Evolutionary conservation across 2,888 invertebrate species (phyloP), one percentile per base, ranked within the genome.

Genomic region (Chouioia cunea): DNA sequence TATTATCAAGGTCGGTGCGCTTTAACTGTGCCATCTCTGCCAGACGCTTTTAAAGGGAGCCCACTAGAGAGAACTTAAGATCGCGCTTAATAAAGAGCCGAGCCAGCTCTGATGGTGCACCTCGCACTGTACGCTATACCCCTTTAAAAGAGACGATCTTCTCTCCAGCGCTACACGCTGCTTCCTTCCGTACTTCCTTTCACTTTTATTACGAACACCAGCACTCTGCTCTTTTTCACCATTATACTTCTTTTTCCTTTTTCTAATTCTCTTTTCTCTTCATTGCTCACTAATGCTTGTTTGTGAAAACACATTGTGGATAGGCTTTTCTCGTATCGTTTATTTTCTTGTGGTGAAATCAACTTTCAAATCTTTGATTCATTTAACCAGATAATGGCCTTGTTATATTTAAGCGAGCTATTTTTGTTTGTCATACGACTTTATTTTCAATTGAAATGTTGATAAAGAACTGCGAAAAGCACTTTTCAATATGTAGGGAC

Each of bases 1-100:
- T 82, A 82, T 83, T 83, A 84, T 81, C 81, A 83, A 82, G 81
- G 82, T 82, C 82, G 78, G 76, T 79, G 77, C 76, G 77, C 76
- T 81, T 79, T 79, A 82, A 82, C 80, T 82, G 81, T 80, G 82
- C 79, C 82, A 81, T 77, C n/a, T n/a, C 76, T 47, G 18, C 23
- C 23, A 20, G 54, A 18, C 20, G 48, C 43, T 65, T 80, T 83
- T 83, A 82, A 84, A 82, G 80, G 79, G 82, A 80, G 78, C 70
- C 77, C 69, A 76, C 76, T 73, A 63, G 68, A 71, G 66, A 27
- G 63, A 53, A 68, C 77, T 66, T 76, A 76, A 76, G 66, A 69
- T 66, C 47, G n/a, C 57, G 73, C 62, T 76, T 77, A 78, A 79
- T 77, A 76, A 78, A 77, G 60, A 57, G 46, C 56, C 66, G 58